phyloP scores from a whole-genome alignment of 2,888 invertebrate genomes.

The Mystacides longicornis region DNA sequence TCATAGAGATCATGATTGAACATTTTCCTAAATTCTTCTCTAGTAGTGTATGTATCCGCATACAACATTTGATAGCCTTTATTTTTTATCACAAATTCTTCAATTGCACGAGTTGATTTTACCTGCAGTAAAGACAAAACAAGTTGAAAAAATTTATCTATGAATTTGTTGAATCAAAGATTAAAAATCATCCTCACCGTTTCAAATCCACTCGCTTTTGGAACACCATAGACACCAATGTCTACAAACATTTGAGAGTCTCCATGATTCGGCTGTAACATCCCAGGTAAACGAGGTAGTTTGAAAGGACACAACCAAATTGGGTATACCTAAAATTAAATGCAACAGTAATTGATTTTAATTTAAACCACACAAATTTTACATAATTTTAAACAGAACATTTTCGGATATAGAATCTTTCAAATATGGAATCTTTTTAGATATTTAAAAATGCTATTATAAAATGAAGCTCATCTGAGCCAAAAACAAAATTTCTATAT shows the following conservation, averaged over 20 bases:
- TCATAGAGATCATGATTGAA: conserved; percentile 74
- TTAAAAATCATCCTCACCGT: conserved; percentile 37
- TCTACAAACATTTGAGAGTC: conserved; percentile 64
- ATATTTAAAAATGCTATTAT: too few relatives aligned
- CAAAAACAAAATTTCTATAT: too few relatives aligned
- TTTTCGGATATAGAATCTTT: too few relatives aligned
- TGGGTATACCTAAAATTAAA: conserved; percentile 58
- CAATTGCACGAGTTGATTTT: conserved; percentile 59
- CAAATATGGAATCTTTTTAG: too few relatives aligned
- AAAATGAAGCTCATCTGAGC: too few relatives aligned
- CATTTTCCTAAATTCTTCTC: conserved; percentile 69
- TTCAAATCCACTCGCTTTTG: conserved; percentile 54
- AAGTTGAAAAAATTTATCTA: background rate
- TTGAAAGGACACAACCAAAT: conserved; percentile 79
- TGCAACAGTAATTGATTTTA: too few relatives aligned
- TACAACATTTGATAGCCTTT: conserved; percentile 79
- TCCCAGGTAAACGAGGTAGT: conserved; percentile 60
- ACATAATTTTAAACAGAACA: too few relatives aligned
- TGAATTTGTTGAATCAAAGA: background rate
- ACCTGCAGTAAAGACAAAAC: conserved; percentile 27
- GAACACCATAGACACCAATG: conserved; percentile 74
- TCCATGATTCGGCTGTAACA: conserved; percentile 52
- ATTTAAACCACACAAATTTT: too few relatives aligned
- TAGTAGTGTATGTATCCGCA: conserved; percentile 69
- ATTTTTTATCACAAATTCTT: conserved; percentile 60